A percentile compares a stretch with the other conserved stretches of the same genome.
Evolutionary conservation across 2,113 vertebrate genomes (phyloP).

Genomic region (Antennarius striatus): DNA sequence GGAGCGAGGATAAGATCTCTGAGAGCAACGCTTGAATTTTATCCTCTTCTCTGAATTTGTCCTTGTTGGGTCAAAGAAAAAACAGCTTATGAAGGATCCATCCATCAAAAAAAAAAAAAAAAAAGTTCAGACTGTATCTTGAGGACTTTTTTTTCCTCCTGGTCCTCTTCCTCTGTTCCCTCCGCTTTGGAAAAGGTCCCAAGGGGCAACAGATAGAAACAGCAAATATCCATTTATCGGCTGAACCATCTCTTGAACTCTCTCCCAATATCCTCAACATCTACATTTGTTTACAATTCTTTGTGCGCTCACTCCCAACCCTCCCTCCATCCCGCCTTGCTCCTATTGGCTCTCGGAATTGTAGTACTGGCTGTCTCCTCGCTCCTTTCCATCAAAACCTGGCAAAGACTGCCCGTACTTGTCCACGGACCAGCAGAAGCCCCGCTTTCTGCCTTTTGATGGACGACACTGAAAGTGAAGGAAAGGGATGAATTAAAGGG

Average conservation of each 20-base stretch:
- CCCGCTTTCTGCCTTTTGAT: slow-evolving; percentile 92
- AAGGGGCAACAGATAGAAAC: slow-evolving; percentile 61
- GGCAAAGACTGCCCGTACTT: slow-evolving; percentile 92
- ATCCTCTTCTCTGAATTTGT: slow-evolving; percentile 30
- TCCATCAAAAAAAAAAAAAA: slow-evolving; percentile 14
- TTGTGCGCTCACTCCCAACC: slow-evolving; percentile 42
- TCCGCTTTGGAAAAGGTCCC: slow-evolving; percentile 64
- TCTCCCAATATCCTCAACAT: slow-evolving; percentile 68
- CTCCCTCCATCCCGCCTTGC: slow-evolving; percentile 50
- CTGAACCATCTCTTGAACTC: slow-evolving; percentile 62
- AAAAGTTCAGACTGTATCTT: slow-evolving; percentile 36
- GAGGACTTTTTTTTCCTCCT: slow-evolving; percentile 20
- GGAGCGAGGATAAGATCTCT: slow-evolving; percentile 29
- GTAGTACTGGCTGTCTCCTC: slow-evolving; percentile 86
- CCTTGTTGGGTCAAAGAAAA: slow-evolving; percentile 31
- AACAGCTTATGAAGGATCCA: slow-evolving; percentile 57
- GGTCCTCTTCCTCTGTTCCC: slow-evolving; percentile 47
- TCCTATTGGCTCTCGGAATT: slow-evolving; percentile 85
- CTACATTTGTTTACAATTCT: slow-evolving; percentile 65
- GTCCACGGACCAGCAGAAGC: slow-evolving; percentile 96
- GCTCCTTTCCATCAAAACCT: slow-evolving; percentile 82
- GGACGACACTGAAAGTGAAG: slow-evolving; percentile 87
- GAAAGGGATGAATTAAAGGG: slow-evolving; percentile 49
- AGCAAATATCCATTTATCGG: slow-evolving; percentile 69
- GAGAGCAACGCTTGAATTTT: slow-evolving; percentile 23